Evolutionary conservation across 2,888 invertebrate genomes (phyloP), one percentile per base, ranked within the genome.

Genomic region (Philereme vetulata): DNA sequence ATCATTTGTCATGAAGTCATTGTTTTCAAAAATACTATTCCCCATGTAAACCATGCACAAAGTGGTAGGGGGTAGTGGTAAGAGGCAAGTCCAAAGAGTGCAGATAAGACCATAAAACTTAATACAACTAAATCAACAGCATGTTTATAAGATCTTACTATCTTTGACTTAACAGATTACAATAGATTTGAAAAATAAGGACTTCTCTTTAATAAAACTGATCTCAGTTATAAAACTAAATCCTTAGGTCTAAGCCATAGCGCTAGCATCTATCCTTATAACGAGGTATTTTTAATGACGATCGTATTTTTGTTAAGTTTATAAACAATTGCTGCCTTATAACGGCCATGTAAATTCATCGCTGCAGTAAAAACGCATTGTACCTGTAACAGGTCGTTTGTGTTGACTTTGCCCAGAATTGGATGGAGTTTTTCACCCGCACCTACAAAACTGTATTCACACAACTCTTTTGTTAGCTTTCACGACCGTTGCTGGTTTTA

Each of bases 401-500:
- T 49, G 50, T 43, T 44, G 60, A 45, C 58, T 52, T 58, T 42
- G 45, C 40, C 10, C 34, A 34, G 47, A 10, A 47, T 54, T 54
- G 45, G 42, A 45, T 32, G 10, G 38, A 47, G 42, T 44, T 52
- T 54, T 49, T 56, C 21, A 8, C 42, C 11, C 45, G 21, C 38
- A 36, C 32, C 53, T 11, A 53, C 43, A 46, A 56, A 44, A 42
- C 21, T 43, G 11, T 21, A 44, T 40, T 46, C 7, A 4, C 4
- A 10, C 45, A 47, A 55, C 5, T 21, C 4, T 45, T 46, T 43
- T 5, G 32, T 4, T 34, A 21, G 5, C 1, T 59, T 62, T 32
- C 10, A 7, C 4, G 11, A 32, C 42, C 64, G 63, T 47, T 62
- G 60, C 65, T 36, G 46, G n/a, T 11, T 66, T 52, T 7, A 36